Percentiles rank a stretch among this genome's conserved stretches.
Evolutionary conservation across 1,140 invertebrate genomes (phyloP).

Genomic region (Drosophila bocqueti): DNA sequence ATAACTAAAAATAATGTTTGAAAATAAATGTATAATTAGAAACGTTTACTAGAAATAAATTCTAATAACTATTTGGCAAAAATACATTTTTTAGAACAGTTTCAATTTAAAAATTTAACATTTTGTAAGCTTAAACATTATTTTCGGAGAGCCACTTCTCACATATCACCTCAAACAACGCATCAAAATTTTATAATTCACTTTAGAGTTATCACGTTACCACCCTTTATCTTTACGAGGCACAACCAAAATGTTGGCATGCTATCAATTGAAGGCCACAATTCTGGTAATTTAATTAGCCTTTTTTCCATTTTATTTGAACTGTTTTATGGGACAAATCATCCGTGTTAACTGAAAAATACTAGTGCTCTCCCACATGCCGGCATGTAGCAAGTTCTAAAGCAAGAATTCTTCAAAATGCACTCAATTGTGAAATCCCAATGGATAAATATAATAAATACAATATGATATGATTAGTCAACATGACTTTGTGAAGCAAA

Average conservation of each 20-base stretch:
- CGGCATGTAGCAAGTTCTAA: not conserved
- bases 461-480: conserved; percentile 73
- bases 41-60: not conserved
- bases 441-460: conserved; percentile 57
- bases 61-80: not conserved
- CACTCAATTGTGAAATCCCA: conserved; percentile 71
- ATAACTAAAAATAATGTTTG: not conserved
- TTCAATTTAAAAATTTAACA: not conserved
- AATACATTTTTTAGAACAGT: not conserved
- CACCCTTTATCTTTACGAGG: not conserved
- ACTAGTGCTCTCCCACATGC: not conserved
- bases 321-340: conserved; percentile 2
- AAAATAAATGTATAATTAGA: not conserved
- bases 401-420: conserved; percentile 38
- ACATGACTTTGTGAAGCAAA: conserved; percentile 21
- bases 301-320: not conserved
- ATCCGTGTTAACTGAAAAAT: not conserved
- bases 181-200: too few species aligned
- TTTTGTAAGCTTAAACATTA: too few species aligned
- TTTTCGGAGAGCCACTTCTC: too few species aligned
- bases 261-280: not conserved
- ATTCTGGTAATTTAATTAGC: conserved; percentile 16
- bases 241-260: not conserved
- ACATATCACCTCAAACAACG: not conserved
- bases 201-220: not conserved